Evolutionary conservation across 2,797 vertebrate species (phyloP).

Genomic region (Lateolabrax maculatus): DNA sequence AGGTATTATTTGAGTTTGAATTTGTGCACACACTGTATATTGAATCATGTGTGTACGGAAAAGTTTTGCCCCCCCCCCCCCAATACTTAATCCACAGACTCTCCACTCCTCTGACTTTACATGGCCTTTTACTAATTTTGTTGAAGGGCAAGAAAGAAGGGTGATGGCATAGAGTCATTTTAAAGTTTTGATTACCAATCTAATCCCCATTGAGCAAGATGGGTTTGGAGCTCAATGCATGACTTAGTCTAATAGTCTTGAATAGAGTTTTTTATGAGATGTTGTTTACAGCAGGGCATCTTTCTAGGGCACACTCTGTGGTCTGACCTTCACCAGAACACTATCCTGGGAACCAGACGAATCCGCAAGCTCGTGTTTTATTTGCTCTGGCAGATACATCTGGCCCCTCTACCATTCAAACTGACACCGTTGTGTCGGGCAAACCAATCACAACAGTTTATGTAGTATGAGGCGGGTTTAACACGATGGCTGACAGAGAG

Average conservation of each 20-base stretch:
- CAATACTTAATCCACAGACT: not conserved
- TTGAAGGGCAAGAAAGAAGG: conserved; percentile 6
- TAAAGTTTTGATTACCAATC: conserved; percentile 63
- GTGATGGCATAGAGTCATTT: conserved; percentile 37
- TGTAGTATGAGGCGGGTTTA: too few species aligned
- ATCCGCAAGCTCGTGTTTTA: too few species aligned
- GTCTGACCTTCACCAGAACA: conserved; percentile 63
- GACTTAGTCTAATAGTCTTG: conserved; percentile 57
- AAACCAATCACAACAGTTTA: too few species aligned
- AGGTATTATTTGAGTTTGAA: not conserved
- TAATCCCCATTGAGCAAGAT: conserved; percentile 45
- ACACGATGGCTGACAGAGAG: too few species aligned
- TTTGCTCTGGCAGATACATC: too few species aligned
- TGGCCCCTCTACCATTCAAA: too few species aligned
- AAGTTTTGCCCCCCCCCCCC: not conserved
- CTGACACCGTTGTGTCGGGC: too few species aligned
- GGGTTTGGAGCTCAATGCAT: conserved; percentile 41
- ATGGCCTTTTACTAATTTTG: conserved; percentile 44
- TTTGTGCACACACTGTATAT: not conserved
- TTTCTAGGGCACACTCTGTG: conserved; percentile 12
- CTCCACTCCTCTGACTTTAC: not conserved
- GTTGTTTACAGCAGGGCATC: conserved; percentile 47
- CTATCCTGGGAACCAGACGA: too few species aligned
- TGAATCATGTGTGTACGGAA: not conserved
- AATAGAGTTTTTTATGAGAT: conserved; percentile 61